Base-by-base conservation (phyloP, 2,797 vertebrate species). In the Melanotaenia parkinsoni region DNA sequence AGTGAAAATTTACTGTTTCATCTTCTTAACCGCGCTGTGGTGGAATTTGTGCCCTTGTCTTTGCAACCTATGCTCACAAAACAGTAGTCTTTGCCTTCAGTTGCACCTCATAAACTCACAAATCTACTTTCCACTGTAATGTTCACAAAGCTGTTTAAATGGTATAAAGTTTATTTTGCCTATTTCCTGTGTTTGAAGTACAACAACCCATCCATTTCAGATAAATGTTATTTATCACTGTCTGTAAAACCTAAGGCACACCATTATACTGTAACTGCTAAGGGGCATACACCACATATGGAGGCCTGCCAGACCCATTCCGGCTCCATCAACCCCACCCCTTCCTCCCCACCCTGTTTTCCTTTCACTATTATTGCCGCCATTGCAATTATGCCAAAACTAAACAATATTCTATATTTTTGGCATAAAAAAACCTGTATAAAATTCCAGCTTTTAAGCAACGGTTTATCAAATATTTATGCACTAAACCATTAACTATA, bases 311-410 rank as follows among this genome's bases (percentile, higher is more conserved):
- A 50, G 47, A 2, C 20, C 20, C n/a, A 11, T 3, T 45, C 43
- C 3, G 20, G n/a, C 20, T n/a, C 20, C 11, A n/a, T 22, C 47
- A 50, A 50, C 20, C 18, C 47, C 47, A 50, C 47, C 20, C 3
- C 8, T 50, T 50, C 47, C 47, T 50, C 47, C 47, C 47, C 47
- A 50, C 47, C 47, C n/a, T 50, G 47, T n/a, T 50, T 50, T 50
- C 47, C n/a, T 10, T 50, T 50, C 47, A 22, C 47, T 22, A 22
- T 50, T 50, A 22, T 50, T 22, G n/a, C 47, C n/a, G 4, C 47
- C 22, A n/a, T 50, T 22, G n/a, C 7, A 6, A 22, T 50, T n/a
- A 47, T 1, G n/a, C 51, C 13, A 54, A 26, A 54, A 12, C 51
- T 2, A 5, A 54, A 28, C 47, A 50, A 50, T 22, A 50, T 22